Conservation (phyloP, 2,888 invertebrate genomes). For the Stenodera caucasica region DNA sequence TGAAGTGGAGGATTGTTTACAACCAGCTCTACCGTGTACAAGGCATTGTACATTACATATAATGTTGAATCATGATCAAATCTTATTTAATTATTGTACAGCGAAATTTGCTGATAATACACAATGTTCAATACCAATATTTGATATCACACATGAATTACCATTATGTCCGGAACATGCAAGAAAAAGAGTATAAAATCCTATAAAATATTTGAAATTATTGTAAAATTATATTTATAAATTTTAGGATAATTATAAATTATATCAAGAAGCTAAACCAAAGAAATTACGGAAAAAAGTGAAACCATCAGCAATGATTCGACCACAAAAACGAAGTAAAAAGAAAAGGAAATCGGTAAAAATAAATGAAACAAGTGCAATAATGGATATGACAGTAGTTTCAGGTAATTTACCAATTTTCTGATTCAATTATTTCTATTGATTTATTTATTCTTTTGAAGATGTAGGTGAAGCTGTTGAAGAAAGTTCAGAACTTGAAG, state of each 20-base stretch:
- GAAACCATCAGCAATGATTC: slow-evolving; percentile 60
- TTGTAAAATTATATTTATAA: slow-evolving; percentile 8
- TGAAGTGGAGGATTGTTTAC: slow-evolving; percentile 44
- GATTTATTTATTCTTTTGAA: not conserved
- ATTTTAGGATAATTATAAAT: slow-evolving; percentile 76
- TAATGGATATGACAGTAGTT: slow-evolving; percentile 28
- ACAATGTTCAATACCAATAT: slow-evolving; percentile 77
- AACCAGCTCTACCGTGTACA: slow-evolving; percentile 71
- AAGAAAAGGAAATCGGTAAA: slow-evolving; percentile 53
- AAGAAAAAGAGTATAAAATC: slow-evolving; percentile 70
- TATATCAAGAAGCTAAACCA: slow-evolving; percentile 75
- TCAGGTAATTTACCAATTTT: slow-evolving; percentile 18
- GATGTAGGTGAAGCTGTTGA: slow-evolving; percentile 35
- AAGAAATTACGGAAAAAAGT: slow-evolving; percentile 67
- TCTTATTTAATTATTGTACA: slow-evolving; percentile 73
- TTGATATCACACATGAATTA: slow-evolving; percentile 76
- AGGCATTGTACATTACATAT: slow-evolving; percentile 85
- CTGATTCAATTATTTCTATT: slow-evolving; percentile 4
- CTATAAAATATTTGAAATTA: no score
- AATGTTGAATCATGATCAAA: slow-evolving; percentile 80
- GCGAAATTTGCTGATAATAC: slow-evolving; percentile 78
- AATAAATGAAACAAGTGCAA: slow-evolving; percentile 35
- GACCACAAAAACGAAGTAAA: slow-evolving; percentile 62
- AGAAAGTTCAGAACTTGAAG: slow-evolving; percentile 46
- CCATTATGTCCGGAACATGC: slow-evolving; percentile 87